phyloP scores from a whole-genome alignment of 2,888 invertebrate species.

The Vanessa cardui region DNA sequence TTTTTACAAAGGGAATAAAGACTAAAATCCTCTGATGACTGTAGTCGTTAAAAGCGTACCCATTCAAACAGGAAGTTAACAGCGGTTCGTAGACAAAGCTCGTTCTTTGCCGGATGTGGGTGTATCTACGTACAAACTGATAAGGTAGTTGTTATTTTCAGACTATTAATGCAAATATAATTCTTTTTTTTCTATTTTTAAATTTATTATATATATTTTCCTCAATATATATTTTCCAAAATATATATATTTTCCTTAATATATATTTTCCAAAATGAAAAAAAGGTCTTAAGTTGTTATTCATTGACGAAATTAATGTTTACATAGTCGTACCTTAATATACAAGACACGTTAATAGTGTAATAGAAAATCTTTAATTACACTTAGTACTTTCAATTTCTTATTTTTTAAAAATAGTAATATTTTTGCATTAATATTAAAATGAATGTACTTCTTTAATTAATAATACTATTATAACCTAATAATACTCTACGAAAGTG shows the following conservation, averaged over 20 bases:
- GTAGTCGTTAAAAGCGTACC: slow-evolving; percentile 59
- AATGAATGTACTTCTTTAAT: no score
- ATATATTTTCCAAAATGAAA: neutral
- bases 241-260: neutral
- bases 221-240: neutral
- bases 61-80: slow-evolving; percentile 53
- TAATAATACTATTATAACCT: no score
- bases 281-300: no score
- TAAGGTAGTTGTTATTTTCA: slow-evolving; percentile 37
- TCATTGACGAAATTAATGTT: no score
- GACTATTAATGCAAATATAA: slow-evolving; percentile 28
- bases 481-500: no score
- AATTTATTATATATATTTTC: no score
- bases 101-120: slow-evolving; percentile 57
- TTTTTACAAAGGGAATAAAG: slow-evolving; percentile 5
- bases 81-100: slow-evolving; percentile 57
- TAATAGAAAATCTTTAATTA: no score
- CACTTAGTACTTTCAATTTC: no score
- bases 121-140: slow-evolving; percentile 39
- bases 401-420: no score
- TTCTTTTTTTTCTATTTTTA: neutral
- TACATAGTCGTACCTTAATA: no score
- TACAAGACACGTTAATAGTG: no score
- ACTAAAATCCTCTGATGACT: slow-evolving; percentile 19
- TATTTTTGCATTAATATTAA: no score